Evolutionary conservation across 2,888 invertebrate genomes (phyloP), one percentile per base, ranked within the genome.

Genomic region (Galerucella pusilla): DNA sequence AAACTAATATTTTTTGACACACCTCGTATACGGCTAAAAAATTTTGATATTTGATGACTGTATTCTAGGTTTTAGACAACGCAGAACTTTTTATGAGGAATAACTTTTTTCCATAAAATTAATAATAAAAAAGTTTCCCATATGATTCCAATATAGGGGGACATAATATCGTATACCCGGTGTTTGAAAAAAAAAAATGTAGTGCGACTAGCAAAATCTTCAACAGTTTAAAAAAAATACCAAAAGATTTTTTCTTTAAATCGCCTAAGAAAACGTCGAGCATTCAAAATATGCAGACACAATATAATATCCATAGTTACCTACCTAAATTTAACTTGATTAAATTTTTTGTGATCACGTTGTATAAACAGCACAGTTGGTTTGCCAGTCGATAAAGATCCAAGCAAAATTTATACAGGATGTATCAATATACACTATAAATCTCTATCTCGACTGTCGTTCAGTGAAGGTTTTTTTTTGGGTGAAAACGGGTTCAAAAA

Each of bases 401-500:
- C 35, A 28, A 28, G 4, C 2, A 59, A 10, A n/a, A 59, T 16
- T 59, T 20, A 14, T 20, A 20, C 20, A 20, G 20, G 20, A 20
- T 20, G 20, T 20, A 20, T n/a, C n/a, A n/a, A n/a, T n/a, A n/a
- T n/a, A n/a, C n/a, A n/a, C n/a, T n/a, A 28, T 28, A 28, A 6
- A 28, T 54, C 4, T 16, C 45, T 52, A 5, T 28, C 20, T 54
- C 2, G 16, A 57, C 57, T 46, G 20, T 64, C 16, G 45, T 16
- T 64, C 20, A 6, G 14, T 35, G 28, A 11, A 16, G 68, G 42
- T 52, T 10, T 10, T 10, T 10, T 54, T 28, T 12, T 5, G 10
- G 54, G 57, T 35, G 35, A 35, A 68, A 68, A 45, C 25, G 28
- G 49, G 59, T 75, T 79, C 79, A 83, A 79, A 85, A 85, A 78